phyloP scores from a whole-genome alignment of 1,140 invertebrate genomes.

The Holcopasites calliopsidis region DNA sequence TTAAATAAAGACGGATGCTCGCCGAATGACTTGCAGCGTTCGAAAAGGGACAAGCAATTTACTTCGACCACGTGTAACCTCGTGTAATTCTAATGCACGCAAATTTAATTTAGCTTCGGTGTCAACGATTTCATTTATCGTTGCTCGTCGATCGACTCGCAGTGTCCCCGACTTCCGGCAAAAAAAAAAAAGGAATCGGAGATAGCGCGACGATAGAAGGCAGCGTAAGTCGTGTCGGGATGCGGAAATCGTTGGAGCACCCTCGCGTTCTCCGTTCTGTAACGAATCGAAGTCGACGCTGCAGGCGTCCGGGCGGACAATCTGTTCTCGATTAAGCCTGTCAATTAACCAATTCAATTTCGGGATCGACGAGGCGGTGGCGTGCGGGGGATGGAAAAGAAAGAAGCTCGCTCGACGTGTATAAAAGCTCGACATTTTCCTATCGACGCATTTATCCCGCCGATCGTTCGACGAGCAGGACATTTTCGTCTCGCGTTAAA shows the following conservation, averaged over 20 bases:
- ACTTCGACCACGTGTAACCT: too few relatives aligned
- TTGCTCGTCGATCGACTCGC: too few relatives aligned
- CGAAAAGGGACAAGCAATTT: neutral
- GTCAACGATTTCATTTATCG: too few relatives aligned
- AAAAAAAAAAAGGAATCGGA: neutral
- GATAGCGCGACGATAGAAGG: neutral
- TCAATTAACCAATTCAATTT: conserved; percentile 67
- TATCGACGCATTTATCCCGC: conserved; percentile 20
- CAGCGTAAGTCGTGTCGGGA: neutral
- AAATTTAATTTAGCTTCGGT: too few relatives aligned
- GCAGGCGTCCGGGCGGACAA: conserved; percentile 36
- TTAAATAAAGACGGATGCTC: neutral
- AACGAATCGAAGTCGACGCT: conserved; percentile 19
- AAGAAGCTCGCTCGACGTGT: neutral
- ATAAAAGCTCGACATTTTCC: conserved; percentile 50
- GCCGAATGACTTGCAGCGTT: neutral
- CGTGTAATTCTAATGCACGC: too few relatives aligned
- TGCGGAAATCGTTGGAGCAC: neutral
- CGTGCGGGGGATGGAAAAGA: neutral
- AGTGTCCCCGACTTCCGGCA: too few relatives aligned
- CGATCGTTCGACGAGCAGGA: too few relatives aligned
- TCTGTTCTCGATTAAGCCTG: conserved; percentile 65
- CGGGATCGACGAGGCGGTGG: conserved; percentile 47
- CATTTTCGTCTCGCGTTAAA: too few relatives aligned
- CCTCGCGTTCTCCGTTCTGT: conserved; percentile 8